Conservation (phyloP, 2,888 invertebrate species). For the Meteorus cinctellus region DNA sequence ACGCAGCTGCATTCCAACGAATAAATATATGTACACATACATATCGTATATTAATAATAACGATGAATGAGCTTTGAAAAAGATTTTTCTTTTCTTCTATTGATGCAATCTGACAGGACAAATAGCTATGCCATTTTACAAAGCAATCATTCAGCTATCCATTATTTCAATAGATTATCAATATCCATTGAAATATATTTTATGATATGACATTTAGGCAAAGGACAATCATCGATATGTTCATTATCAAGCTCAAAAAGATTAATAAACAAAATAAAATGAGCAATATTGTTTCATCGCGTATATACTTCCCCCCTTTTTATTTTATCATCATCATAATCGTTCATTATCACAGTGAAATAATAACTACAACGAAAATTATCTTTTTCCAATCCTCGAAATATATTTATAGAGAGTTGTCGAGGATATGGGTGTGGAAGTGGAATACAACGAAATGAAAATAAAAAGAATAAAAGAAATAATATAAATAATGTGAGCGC, state of each 20-base stretch:
- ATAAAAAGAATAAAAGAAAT: constrained; percentile 1
- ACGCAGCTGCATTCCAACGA: constrained; percentile 1
- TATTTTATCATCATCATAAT: not conserved
- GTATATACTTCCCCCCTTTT: not conserved
- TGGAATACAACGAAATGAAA: constrained; percentile 39
- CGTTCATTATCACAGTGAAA: not conserved
- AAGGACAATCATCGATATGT: too few species aligned
- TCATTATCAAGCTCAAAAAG: too few species aligned
- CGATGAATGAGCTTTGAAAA: not conserved
- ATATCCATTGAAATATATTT: too few species aligned
- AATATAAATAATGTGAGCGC: not conserved
- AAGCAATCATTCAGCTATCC: too few species aligned
- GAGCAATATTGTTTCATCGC: too few species aligned
- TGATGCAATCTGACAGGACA: not conserved
- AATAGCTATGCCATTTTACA: too few species aligned
- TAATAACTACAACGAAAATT: not conserved
- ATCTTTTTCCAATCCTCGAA: not conserved
- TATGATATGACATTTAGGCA: too few species aligned
- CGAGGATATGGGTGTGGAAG: constrained; percentile 50
- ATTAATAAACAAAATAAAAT: too few species aligned
- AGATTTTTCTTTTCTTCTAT: not conserved
- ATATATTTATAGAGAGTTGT: constrained; percentile 11
- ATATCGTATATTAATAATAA: not conserved
- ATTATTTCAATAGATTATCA: too few species aligned
- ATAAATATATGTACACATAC: not conserved